These are phyloP conservation scores for Rhadinocentrus ornatus DNA, from an alignment of 2,797 vertebrate species.

Conservation along the genomic window DNA sequence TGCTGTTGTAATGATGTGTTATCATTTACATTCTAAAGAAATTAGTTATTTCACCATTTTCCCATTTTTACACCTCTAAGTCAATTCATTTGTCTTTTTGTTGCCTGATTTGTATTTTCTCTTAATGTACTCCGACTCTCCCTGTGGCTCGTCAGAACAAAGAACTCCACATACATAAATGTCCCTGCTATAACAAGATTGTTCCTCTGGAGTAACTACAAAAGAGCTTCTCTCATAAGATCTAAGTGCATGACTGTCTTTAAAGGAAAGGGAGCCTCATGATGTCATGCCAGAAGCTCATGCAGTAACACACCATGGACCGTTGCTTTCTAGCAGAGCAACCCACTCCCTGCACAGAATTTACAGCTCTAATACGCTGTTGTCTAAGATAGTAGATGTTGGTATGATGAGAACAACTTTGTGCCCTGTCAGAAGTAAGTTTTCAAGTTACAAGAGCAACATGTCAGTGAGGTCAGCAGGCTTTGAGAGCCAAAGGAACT, in stretches of 20 bases:
- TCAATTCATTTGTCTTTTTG: conserved; percentile 11
- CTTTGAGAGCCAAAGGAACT: conserved; percentile 15
- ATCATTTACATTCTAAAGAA: conserved; percentile 28
- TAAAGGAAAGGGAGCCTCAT: conserved; percentile 26
- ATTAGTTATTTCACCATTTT: conserved; percentile 20
- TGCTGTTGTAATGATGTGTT: conserved; percentile 24
- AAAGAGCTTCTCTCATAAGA: conserved; percentile 25
- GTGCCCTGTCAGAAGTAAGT: conserved; percentile 24
- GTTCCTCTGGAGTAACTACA: conserved; percentile 27
- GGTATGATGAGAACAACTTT: conserved; percentile 38
- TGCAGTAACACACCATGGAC: conserved; percentile 24
- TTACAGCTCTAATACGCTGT: conserved; percentile 22
- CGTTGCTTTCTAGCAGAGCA: conserved; percentile 33
- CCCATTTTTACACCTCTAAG: conserved; percentile 13
- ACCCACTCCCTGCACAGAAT: conserved; percentile 16
- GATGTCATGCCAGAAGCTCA: conserved; percentile 47
- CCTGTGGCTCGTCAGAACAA: conserved; percentile 50
- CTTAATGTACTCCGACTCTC: conserved; percentile 32
- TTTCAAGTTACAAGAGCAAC: background rate
- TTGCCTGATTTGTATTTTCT: conserved; percentile 11
- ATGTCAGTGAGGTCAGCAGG: conserved; percentile 18
- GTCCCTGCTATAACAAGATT: conserved; percentile 24
- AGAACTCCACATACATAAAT: conserved; percentile 30
- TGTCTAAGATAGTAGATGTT: conserved; percentile 41
- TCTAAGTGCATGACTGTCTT: conserved; percentile 40